These are phyloP conservation scores for Idaea straminata DNA, from an alignment of 2,888 invertebrate genomes.

Conservation along the genomic window DNA sequence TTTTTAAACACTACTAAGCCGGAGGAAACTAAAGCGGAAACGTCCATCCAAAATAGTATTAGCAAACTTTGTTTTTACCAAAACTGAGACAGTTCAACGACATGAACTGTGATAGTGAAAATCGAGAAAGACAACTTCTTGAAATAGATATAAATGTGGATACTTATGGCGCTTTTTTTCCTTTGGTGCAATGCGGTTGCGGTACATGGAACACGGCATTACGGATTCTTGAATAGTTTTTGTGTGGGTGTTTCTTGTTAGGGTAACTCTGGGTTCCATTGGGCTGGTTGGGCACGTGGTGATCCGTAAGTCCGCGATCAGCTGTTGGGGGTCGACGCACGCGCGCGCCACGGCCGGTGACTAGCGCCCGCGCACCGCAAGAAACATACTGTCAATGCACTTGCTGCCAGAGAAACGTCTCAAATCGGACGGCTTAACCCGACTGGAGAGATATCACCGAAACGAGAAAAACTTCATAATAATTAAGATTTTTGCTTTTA, in stretches of 20 bases:
- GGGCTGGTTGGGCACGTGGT: constrained; percentile 43
- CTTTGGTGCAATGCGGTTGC: constrained; percentile 1
- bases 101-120: not conserved
- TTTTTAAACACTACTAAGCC: not conserved
- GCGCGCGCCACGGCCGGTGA: constrained; percentile 45
- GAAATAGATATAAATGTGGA: not conserved
- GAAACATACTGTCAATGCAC: constrained; percentile 45
- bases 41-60: not conserved
- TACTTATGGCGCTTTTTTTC: not conserved
- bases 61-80: not conserved
- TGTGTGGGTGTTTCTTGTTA: not conserved
- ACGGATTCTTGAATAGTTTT: not conserved
- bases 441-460: not conserved
- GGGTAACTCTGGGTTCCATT: not conserved
- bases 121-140: not conserved
- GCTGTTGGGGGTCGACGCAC: constrained; percentile 53
- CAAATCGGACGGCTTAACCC: not conserved
- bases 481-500: not conserved
- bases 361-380: constrained; percentile 43
- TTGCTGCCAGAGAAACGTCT: constrained; percentile 23
- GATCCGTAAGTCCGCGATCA: constrained; percentile 38
- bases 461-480: not conserved
- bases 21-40: not conserved
- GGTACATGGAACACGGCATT: not conserved
- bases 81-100: not conserved